A percentile compares a stretch with the other conserved stretches of the same genome.
Conservation (phyloP, 2,797 vertebrate species). For the Alfaro cultratus region DNA sequence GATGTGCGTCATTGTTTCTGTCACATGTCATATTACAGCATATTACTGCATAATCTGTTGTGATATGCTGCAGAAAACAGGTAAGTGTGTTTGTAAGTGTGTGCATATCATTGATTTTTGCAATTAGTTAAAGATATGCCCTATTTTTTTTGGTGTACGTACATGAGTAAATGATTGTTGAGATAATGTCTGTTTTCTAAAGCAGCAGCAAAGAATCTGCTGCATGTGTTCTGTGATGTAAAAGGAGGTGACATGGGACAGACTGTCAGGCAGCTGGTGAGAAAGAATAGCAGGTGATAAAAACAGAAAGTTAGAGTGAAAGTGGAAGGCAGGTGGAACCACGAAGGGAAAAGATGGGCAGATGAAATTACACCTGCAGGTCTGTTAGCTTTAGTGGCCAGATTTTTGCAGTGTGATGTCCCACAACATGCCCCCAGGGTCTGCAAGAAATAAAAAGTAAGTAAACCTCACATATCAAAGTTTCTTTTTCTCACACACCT, state of each 20-base stretch:
- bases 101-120: neutral
- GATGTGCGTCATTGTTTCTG: neutral
- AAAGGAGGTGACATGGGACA: constrained; percentile 61
- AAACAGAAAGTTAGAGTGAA: constrained; percentile 48
- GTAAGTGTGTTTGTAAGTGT: neutral
- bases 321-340: constrained; percentile 34
- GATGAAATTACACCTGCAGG: constrained; percentile 75
- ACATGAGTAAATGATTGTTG: constrained; percentile 3
- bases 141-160: neutral
- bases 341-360: constrained; percentile 65
- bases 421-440: constrained; percentile 70
- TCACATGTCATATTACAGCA: neutral
- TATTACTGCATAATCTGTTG: neutral
- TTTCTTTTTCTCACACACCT: constrained; percentile 68
- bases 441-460: constrained; percentile 73
- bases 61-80: neutral
- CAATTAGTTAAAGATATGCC: neutral
- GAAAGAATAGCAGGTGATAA: constrained; percentile 35
- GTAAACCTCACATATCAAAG: constrained; percentile 79
- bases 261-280: constrained; percentile 32
- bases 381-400: constrained; percentile 73
- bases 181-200: constrained; percentile 45
- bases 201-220: constrained; percentile 43
- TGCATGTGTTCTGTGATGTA: constrained; percentile 54
- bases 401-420: constrained; percentile 60